phyloP scores from a whole-genome alignment of 2,888 invertebrate species.

The Tetramorium bicarinatum region DNA sequence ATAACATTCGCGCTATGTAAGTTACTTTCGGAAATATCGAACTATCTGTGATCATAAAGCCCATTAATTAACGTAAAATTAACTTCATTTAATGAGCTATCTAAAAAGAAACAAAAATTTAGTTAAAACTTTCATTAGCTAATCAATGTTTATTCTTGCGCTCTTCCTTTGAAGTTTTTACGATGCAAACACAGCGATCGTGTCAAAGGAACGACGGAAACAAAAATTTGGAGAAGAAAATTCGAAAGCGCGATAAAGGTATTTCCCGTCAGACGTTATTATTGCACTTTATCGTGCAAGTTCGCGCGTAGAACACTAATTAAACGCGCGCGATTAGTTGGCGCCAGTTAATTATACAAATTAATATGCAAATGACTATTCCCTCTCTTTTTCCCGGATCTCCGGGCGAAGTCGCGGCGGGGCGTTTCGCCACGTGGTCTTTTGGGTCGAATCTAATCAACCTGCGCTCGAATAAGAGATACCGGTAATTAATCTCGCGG shows the following conservation, averaged over 20 bases:
- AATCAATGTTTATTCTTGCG: conserved; percentile 6
- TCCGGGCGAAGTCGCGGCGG: conserved; percentile 55
- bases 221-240: not conserved
- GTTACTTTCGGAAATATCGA: conserved; percentile 15
- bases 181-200: not conserved
- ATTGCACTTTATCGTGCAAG: conserved; percentile 42
- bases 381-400: conserved; percentile 35
- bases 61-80: conserved; percentile 9
- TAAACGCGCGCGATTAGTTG: conserved; percentile 78
- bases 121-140: not conserved
- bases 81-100: not conserved
- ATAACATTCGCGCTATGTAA: conserved; percentile 19
- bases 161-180: not conserved
- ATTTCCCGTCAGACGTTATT: conserved; percentile 32
- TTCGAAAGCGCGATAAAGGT: conserved; percentile 34
- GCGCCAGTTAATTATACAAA: conserved; percentile 78
- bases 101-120: not conserved
- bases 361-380: conserved; percentile 77
- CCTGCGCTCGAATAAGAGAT: conserved; percentile 60
- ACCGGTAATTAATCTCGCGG: conserved; percentile 71
- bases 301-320: conserved; percentile 68
- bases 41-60: not conserved
- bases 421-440: conserved; percentile 59
- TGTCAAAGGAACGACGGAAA: not conserved
- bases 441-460: conserved; percentile 72